Conservation (phyloP, 2,113 vertebrate species). For the Alectura lathami region DNA sequence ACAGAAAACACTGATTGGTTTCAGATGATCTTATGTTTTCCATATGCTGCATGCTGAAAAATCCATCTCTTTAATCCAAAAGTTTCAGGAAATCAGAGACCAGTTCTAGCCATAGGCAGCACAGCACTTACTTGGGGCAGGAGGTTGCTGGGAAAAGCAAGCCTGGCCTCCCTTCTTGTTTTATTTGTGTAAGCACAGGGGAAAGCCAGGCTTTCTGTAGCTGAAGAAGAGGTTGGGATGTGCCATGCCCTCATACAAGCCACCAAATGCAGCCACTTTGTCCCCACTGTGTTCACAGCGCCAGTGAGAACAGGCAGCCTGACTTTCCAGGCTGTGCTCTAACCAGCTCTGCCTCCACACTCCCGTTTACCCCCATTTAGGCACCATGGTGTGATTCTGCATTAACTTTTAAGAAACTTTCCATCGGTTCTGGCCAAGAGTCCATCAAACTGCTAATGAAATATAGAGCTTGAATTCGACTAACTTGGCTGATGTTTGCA, state of each 20-base stretch:
- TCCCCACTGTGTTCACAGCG: background rate
- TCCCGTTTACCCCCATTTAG: background rate
- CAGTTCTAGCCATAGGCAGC: background rate
- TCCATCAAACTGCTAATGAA: background rate
- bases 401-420: background rate
- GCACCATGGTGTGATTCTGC: background rate
- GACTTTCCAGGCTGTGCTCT: rapidly evolving
- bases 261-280: background rate
- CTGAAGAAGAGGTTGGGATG: background rate
- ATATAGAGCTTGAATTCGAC: background rate
- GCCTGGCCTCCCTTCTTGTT: background rate
- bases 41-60: background rate
- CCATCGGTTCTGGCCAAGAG: background rate
- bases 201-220: background rate
- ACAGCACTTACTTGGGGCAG: background rate
- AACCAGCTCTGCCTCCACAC: background rate
- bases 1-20: background rate
- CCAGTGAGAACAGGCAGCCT: background rate
- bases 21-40: background rate
- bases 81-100: background rate
- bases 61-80: background rate
- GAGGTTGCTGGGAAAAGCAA: background rate
- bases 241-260: background rate
- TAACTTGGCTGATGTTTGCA: background rate
- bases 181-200: background rate